Conservation (phyloP, 1,140 invertebrate species). For the Drosophila pandora region DNA sequence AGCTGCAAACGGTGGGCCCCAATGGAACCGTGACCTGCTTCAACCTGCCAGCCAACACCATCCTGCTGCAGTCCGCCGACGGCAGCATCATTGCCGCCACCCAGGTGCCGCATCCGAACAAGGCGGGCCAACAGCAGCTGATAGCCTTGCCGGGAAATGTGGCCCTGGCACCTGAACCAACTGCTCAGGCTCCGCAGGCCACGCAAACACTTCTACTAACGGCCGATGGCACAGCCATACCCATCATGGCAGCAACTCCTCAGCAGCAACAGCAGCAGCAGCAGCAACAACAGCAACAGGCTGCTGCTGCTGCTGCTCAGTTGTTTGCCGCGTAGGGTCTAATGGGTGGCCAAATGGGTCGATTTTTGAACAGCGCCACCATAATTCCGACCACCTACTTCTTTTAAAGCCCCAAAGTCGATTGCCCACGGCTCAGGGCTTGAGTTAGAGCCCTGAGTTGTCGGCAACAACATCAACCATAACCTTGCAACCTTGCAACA, state of each 20-base stretch:
- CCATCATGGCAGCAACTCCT: slow-evolving; percentile 54
- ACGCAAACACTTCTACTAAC: slow-evolving; percentile 70
- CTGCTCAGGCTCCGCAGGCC: slow-evolving; percentile 32
- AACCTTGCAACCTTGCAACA: neutral
- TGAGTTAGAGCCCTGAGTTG: slow-evolving; percentile 37
- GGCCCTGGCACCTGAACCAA: slow-evolving; percentile 28
- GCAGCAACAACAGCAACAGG: slow-evolving; percentile 64
- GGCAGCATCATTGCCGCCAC: slow-evolving; percentile 74
- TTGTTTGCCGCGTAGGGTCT: slow-evolving; percentile 80
- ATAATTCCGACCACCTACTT: slow-evolving; percentile 82
- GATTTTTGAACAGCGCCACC: slow-evolving; percentile 82
- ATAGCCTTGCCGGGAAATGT: slow-evolving; percentile 68
- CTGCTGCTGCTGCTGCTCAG: slow-evolving; percentile 73
- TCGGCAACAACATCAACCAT: slow-evolving; percentile 41
- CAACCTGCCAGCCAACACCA: slow-evolving; percentile 76
- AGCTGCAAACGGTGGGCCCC: slow-evolving; percentile 74
- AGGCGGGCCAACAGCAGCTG: slow-evolving; percentile 71
- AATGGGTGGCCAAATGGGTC: slow-evolving; percentile 83
- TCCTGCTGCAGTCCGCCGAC: slow-evolving; percentile 72
- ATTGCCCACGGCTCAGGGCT: slow-evolving; percentile 57
- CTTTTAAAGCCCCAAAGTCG: slow-evolving; percentile 50
- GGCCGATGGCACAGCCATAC: slow-evolving; percentile 74
- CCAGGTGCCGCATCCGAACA: slow-evolving; percentile 69
- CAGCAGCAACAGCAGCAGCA: slow-evolving; percentile 54
- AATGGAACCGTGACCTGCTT: slow-evolving; percentile 80